Conservation (phyloP, 2,888 invertebrate species). For the Subacronicta megacephala region DNA sequence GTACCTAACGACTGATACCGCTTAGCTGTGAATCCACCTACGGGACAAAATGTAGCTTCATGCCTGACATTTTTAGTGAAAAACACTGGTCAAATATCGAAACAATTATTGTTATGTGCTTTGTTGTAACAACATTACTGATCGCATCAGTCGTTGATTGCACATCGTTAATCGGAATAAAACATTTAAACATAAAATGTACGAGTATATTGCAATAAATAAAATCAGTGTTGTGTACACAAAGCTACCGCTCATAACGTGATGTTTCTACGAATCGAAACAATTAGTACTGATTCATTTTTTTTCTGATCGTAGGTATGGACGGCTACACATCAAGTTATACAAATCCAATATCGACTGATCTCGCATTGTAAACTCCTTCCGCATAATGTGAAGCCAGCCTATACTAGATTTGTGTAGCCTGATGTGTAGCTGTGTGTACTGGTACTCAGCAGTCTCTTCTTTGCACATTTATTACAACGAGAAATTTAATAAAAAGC, state of each 20-base stretch:
- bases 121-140: constrained; percentile 37
- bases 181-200: constrained; percentile 37
- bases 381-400: no score
- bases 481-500: constrained; percentile 42
- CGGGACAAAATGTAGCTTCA: constrained; percentile 35
- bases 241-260: constrained; percentile 20
- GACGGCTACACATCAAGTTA: no score
- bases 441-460: constrained; percentile 14
- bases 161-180: constrained; percentile 40
- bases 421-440: no score
- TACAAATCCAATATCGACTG: no score
- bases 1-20: constrained; percentile 57
- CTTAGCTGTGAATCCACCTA: constrained; percentile 53
- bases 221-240: constrained; percentile 24
- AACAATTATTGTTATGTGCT: constrained; percentile 41
- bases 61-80: constrained; percentile 20
- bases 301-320: background rate
- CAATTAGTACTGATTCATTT: background rate
- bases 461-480: constrained; percentile 20
- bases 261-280: constrained; percentile 7
- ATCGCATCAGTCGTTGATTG: constrained; percentile 44
- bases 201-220: constrained; percentile 24
- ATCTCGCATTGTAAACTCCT: no score
- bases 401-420: no score
- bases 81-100: constrained; percentile 34